phyloP scores from a whole-genome alignment of 1,140 invertebrate species.

The Hormaphis cornu region DNA sequence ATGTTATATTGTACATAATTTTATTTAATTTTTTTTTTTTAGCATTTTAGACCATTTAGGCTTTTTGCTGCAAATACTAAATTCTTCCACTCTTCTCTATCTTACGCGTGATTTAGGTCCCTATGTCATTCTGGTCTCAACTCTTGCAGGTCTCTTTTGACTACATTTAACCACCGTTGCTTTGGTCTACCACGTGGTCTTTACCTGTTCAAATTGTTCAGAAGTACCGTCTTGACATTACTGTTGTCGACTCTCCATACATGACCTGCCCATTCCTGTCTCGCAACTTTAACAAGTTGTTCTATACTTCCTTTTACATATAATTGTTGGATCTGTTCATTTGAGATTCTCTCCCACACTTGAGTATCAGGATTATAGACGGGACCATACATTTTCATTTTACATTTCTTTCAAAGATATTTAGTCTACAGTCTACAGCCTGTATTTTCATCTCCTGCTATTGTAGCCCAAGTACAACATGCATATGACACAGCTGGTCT shows the following conservation, averaged over 20 bases:
- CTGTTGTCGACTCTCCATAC: neutral
- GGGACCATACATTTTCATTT: neutral
- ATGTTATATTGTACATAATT: too few relatives aligned
- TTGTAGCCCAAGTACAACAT: neutral
- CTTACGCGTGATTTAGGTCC: too few relatives aligned
- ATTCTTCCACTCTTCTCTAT: neutral
- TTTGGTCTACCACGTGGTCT: neutral
- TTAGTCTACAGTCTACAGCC: too few relatives aligned
- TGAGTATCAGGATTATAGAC: neutral
- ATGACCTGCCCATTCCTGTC: neutral
- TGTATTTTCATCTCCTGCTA: neutral
- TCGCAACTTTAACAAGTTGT: neutral
- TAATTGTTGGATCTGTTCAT: neutral
- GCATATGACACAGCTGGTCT: too few relatives aligned
- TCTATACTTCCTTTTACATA: neutral
- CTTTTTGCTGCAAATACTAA: neutral
- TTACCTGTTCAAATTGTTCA: neutral
- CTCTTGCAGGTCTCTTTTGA: too few relatives aligned
- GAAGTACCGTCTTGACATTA: neutral
- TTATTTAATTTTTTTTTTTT: neutral
- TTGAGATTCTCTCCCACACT: neutral
- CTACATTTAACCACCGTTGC: too few relatives aligned
- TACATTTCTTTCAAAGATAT: too few relatives aligned
- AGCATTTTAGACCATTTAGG: neutral
- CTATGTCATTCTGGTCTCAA: neutral